These are phyloP conservation scores for Gonioctena quinquepunctata DNA, from an alignment of 1,140 invertebrate genomes.

Conservation along the genomic window DNA sequence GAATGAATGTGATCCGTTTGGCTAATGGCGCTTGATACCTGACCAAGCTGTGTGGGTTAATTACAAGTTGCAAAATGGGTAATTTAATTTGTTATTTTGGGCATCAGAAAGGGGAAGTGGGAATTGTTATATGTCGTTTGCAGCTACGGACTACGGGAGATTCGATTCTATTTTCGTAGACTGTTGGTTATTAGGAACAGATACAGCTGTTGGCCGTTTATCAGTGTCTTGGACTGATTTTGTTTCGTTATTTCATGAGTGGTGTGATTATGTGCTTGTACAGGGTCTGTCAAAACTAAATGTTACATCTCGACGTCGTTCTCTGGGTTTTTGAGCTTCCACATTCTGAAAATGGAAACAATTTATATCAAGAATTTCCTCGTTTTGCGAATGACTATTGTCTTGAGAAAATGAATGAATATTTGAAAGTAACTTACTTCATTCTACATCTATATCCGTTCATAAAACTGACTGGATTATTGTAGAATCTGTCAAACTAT, in stretches of 20 bases:
- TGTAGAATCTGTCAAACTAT: too few relatives aligned
- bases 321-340: too few relatives aligned
- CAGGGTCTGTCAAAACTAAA: too few relatives aligned
- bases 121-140: not conserved
- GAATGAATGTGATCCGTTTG: not conserved
- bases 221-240: not conserved
- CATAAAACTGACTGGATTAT: too few relatives aligned
- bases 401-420: too few relatives aligned
- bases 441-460: too few relatives aligned
- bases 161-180: slow-evolving; percentile 1
- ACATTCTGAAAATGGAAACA: too few relatives aligned
- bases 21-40: not conserved
- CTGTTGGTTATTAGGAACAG: not conserved
- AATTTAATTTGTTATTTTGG: slow-evolving; percentile 5
- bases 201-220: not conserved
- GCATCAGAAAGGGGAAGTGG: not conserved
- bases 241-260: slow-evolving; percentile 18
- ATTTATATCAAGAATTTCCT: too few relatives aligned
- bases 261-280: slow-evolving; percentile 49
- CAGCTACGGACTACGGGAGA: not conserved
- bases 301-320: too few relatives aligned
- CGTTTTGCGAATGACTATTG: too few relatives aligned
- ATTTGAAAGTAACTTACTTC: too few relatives aligned
- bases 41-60: not conserved
- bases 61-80: not conserved